These are phyloP conservation scores for Nomia melanderi DNA, from an alignment of 1,140 invertebrate genomes.

Conservation along the genomic window DNA sequence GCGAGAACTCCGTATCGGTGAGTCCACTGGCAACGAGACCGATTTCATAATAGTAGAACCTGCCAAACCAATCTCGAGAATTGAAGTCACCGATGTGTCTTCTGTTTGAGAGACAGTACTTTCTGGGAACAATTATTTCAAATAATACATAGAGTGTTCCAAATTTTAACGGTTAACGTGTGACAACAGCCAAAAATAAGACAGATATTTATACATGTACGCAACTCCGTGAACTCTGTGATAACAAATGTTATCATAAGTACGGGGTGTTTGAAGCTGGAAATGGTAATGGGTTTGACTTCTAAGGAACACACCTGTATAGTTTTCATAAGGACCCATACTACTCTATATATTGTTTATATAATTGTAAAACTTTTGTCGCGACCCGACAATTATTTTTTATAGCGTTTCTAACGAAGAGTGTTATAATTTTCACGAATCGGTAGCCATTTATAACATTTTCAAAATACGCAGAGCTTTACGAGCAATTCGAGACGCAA, in stretches of 20 bases:
- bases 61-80: slow-evolving; percentile 79
- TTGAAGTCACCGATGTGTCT: slow-evolving; percentile 80
- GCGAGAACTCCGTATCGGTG: slow-evolving; percentile 79
- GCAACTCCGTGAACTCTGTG: no score
- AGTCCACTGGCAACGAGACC: slow-evolving; percentile 68
- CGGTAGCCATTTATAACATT: background rate
- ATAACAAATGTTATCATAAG: no score
- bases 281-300: no score
- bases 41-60: slow-evolving; percentile 76
- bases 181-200: no score
- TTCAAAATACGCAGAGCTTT: slow-evolving; percentile 4
- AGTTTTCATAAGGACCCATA: no score
- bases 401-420: background rate
- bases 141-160: background rate
- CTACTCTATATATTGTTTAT: background rate
- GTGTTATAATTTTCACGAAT: background rate
- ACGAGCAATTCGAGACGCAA: background rate
- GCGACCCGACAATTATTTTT: slow-evolving; percentile 3
- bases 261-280: no score
- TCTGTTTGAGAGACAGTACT: slow-evolving; percentile 71
- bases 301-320: no score
- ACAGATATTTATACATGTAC: no score
- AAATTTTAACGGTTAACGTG: background rate
- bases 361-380: slow-evolving; percentile 5
- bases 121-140: background rate